Conservation (phyloP, 2,113 vertebrate species). For the Regulus satrapa region DNA sequence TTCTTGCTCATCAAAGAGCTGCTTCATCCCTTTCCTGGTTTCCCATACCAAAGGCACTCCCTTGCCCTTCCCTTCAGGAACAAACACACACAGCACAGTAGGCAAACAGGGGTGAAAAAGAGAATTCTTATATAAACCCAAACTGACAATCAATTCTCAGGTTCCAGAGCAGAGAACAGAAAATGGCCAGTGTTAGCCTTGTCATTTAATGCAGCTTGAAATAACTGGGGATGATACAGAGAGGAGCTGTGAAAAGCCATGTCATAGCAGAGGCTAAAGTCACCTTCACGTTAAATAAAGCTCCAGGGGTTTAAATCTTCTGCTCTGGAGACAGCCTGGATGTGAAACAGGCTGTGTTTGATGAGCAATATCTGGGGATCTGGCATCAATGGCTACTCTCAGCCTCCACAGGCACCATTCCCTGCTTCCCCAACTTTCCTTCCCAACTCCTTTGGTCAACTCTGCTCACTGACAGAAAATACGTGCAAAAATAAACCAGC, state of each 20-base stretch:
- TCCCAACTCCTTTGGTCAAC: neutral
- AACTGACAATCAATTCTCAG: neutral
- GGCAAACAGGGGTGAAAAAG: neutral
- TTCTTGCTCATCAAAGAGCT: neutral
- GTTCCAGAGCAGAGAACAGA: neutral
- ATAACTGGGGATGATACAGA: neutral
- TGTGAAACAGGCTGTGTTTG: neutral
- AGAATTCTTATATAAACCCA: neutral
- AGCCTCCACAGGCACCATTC: neutral
- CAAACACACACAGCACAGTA: neutral
- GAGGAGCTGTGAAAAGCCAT: neutral
- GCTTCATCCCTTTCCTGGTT: neutral
- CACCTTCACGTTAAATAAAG: neutral
- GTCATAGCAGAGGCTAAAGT: neutral
- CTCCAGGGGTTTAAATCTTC: neutral
- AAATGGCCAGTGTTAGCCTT: neutral
- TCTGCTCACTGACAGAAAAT: neutral
- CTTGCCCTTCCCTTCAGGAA: neutral
- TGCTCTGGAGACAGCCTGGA: neutral
- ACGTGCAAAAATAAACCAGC: neutral
- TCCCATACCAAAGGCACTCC: neutral
- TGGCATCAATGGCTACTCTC: neutral
- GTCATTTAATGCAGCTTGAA: neutral
- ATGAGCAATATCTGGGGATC: neutral
- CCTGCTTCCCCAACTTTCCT: neutral